A percentile compares a stretch with the other conserved stretches of the same genome.
Conservation (phyloP, 2,888 invertebrate species). For the Flexamia atlantica region DNA sequence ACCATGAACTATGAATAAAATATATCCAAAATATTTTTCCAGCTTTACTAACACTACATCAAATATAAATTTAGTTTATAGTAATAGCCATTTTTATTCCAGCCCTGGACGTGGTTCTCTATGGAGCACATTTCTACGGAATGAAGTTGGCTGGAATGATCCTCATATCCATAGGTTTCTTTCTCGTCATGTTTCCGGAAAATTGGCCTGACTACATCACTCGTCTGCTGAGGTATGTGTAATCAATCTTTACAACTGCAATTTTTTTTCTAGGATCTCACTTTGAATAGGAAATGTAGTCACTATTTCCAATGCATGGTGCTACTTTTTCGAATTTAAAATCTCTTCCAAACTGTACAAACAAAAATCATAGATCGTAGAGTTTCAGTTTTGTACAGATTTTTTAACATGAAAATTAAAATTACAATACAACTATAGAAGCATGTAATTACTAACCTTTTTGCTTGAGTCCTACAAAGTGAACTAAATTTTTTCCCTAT, state of each 20-base stretch:
- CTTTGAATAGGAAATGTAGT: constrained; percentile 27
- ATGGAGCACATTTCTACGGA: constrained; percentile 92
- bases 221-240: constrained; percentile 87
- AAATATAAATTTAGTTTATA: too few species aligned
- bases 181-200: constrained; percentile 96
- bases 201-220: constrained; percentile 98
- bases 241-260: background rate
- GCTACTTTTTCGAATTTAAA: constrained; percentile 32
- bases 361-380: background rate
- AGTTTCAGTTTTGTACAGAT: constrained; percentile 3
- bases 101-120: constrained; percentile 93
- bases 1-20: too few species aligned
- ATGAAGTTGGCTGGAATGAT: constrained; percentile 98
- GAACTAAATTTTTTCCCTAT: background rate
- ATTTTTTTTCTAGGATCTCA: background rate
- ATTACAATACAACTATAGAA: background rate
- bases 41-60: too few species aligned
- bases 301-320: constrained; percentile 29
- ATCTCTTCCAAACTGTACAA: background rate
- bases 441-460: background rate
- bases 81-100: constrained; percentile 66
- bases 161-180: constrained; percentile 93
- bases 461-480: background rate
- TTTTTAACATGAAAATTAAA: background rate
- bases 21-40: too few species aligned